Evolutionary conservation across 2,888 invertebrate genomes (phyloP), one percentile per base, ranked within the genome.

Genomic region (Meta bourneti): DNA sequence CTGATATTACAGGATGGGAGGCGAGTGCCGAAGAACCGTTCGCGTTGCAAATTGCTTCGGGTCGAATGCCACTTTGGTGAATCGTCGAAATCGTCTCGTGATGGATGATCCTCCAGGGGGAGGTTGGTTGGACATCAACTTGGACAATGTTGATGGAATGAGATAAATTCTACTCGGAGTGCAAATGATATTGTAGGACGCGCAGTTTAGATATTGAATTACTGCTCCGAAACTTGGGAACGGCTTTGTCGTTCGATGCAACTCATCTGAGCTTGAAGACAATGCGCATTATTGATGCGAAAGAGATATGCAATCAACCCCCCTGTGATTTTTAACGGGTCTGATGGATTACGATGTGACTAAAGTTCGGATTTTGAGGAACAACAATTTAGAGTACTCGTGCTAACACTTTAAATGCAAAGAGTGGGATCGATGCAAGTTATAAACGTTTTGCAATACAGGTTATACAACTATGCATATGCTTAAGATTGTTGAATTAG

Each of bases 11-110:
- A 13, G 61, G 11, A 7, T 34, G n/a, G 20, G 54, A 54, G 13
- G 9, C n/a, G 79, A 61, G 54, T 61, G 61, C 80, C 8, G 74
- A 52, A 20, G 74, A 84, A 16, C 74, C 85, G 81, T 49, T 49
- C 69, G 54, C 48, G 70, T 34, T 70, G 71, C 77, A 79, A 77
- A 86, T 79, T 79, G 78, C 85, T 77, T 48, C 16, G 69, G 87
- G 78, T 54, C 70, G 52, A 20, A 72, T 52, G 51, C 54, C 72
- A 69, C 48, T 49, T 61, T 54, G 16, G 69, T n/a, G 69, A 85
- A 78, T 71, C 54, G 48, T 52, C 72, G 20, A 48, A 77, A 87
- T 78, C 78, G 86, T 78, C 86, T 13, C 69, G 79, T 71, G 54
- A 72, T 80, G 20, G 20, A 80, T 80, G 79, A 70, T 20, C 9